Conservation (phyloP, 2,797 vertebrate species). For the Stomatorhinus walkeri region DNA sequence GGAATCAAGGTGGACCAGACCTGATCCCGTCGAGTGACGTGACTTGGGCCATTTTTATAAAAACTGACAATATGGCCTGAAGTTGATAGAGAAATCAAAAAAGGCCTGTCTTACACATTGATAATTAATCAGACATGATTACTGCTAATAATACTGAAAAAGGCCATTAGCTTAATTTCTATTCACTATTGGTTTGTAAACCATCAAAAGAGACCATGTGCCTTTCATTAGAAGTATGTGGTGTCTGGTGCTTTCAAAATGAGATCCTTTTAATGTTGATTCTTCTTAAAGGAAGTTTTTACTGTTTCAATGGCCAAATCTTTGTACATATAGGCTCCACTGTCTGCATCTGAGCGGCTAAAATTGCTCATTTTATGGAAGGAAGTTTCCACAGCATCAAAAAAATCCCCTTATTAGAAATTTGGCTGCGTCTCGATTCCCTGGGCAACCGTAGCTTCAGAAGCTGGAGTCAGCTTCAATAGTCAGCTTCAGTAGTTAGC, state of each 20-base stretch:
- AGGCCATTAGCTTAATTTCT: background rate
- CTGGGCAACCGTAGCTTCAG: background rate
- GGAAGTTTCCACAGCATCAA: background rate
- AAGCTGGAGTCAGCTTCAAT: background rate
- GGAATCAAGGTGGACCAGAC: background rate
- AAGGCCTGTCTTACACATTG: background rate
- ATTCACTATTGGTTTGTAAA: background rate
- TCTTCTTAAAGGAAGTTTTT: background rate
- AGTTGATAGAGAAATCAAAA: background rate
- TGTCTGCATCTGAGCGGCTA: background rate
- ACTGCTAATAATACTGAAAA: background rate
- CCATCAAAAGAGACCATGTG: background rate
- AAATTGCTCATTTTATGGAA: background rate
- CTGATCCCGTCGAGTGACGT: background rate
- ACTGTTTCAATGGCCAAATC: background rate
- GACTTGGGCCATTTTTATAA: background rate
- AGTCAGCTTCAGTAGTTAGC: background rate
- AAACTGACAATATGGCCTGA: background rate
- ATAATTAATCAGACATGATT: constrained; percentile 1
- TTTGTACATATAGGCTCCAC: background rate
- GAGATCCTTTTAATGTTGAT: background rate
- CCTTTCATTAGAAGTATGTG: background rate
- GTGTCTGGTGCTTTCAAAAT: background rate
- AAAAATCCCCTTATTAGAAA: background rate
- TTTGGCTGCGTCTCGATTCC: background rate